phyloP scores from a whole-genome alignment of 2,888 invertebrate species.

The Cryptophagus acutangulus region DNA sequence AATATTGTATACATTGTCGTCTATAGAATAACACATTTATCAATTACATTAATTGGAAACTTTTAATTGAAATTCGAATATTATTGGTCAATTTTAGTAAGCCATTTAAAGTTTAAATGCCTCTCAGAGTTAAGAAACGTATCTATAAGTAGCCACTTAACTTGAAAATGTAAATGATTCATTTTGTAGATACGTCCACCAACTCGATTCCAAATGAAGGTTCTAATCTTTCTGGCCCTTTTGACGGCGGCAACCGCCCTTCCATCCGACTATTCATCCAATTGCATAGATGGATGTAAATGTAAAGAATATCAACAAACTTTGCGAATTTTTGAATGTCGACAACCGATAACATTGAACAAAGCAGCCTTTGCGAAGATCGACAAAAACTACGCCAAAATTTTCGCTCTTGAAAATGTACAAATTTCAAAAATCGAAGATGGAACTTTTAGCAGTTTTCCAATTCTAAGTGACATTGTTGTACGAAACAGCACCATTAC shows the following conservation, averaged over 20 bases:
- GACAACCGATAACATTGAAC: constrained; percentile 29
- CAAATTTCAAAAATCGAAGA: constrained; percentile 62
- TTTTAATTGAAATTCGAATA: too few species aligned
- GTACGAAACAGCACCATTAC: constrained; percentile 65
- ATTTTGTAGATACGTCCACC: too few species aligned
- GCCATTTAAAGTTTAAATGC: too few species aligned
- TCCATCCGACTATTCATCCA: too few species aligned
- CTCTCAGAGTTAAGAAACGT: too few species aligned
- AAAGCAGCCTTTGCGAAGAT: constrained; percentile 26
- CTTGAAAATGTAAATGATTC: too few species aligned
- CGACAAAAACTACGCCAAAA: constrained; percentile 23
- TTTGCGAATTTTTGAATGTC: constrained; percentile 30
- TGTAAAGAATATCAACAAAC: constrained; percentile 30
- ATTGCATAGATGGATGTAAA: constrained; percentile 21
- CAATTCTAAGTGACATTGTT: constrained; percentile 63
- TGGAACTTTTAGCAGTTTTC: constrained; percentile 64
- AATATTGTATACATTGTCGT: too few species aligned
- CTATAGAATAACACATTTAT: too few species aligned
- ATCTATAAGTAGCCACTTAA: too few species aligned
- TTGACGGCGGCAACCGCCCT: constrained; percentile 18
- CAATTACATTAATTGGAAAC: too few species aligned
- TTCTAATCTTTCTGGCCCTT: constrained; percentile 21
- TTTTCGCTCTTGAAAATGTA: constrained; percentile 31
- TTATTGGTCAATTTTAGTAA: too few species aligned
- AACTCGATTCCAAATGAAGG: constrained; percentile 27